Conservation (phyloP, 1,140 invertebrate genomes). For the Hylaeus volcanicus region DNA sequence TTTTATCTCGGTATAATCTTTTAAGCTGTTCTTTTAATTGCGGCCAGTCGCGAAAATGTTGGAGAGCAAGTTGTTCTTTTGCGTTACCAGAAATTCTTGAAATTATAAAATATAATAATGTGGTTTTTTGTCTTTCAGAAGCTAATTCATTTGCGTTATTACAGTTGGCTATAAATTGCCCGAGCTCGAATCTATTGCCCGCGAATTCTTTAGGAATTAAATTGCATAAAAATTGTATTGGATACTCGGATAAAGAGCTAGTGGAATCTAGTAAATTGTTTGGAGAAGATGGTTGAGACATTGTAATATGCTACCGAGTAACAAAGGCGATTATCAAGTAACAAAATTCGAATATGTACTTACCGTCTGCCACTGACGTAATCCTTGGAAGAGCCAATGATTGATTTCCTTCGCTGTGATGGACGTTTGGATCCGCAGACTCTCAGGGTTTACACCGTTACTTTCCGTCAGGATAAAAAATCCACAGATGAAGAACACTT, state of each 20-base stretch:
- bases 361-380: not conserved
- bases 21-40: slow-evolving; percentile 5
- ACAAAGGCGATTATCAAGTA: slow-evolving; percentile 8
- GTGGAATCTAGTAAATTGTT: not conserved
- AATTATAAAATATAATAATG: slow-evolving; percentile 11
- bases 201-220: slow-evolving; percentile 14
- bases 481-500: not conserved
- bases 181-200: slow-evolving; percentile 3
- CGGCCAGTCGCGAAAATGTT: not conserved
- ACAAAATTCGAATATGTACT: slow-evolving; percentile 2
- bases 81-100: slow-evolving; percentile 1
- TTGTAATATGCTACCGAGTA: not conserved
- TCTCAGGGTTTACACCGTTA: not conserved
- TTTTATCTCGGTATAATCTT: slow-evolving; percentile 8
- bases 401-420: not conserved
- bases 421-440: not conserved
- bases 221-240: not conserved
- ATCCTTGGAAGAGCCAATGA: not conserved
- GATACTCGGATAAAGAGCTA: not conserved
- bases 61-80: slow-evolving; percentile 5
- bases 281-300: not conserved
- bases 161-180: slow-evolving; percentile 10
- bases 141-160: slow-evolving; percentile 2
- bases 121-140: not conserved
- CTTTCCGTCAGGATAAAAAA: not conserved